Evolutionary conservation across 2,888 invertebrate genomes (phyloP).

Genomic region (Orgyia antiqua): DNA sequence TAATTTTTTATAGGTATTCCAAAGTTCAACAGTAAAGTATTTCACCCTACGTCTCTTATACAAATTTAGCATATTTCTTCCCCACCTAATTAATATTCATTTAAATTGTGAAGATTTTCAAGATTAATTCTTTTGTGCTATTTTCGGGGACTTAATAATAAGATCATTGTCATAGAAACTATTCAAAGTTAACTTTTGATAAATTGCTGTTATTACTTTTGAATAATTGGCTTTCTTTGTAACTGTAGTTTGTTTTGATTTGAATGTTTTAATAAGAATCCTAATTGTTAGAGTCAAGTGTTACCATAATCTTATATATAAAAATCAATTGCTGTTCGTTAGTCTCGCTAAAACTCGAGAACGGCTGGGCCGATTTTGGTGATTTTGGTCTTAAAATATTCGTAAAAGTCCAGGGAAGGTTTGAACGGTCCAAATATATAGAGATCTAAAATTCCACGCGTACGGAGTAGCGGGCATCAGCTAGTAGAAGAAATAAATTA

Average conservation of each 20-base stretch:
- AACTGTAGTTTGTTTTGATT: constrained; percentile 8
- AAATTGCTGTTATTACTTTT: constrained; percentile 51
- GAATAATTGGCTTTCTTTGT: constrained; percentile 21
- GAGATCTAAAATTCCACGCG: no score
- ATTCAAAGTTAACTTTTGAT: constrained; percentile 45
- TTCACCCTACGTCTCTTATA: constrained; percentile 13
- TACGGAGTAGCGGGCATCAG: no score
- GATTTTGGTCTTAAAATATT: no score
- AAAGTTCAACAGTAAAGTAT: constrained; percentile 4
- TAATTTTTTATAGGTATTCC: no score
- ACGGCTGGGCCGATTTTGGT: no score
- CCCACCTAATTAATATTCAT: constrained; percentile 38
- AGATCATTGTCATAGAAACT: constrained; percentile 50
- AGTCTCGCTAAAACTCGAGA: no score
- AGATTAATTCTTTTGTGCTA: constrained; percentile 67
- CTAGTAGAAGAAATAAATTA: no score
- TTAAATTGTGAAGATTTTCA: constrained; percentile 49
- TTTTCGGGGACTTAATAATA: constrained; percentile 44
- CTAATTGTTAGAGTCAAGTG: constrained; percentile 5
- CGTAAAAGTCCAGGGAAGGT: no score
- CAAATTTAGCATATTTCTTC: constrained; percentile 43
- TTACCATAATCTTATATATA: neutral
- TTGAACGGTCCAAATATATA: no score
- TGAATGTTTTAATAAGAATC: constrained; percentile 16
- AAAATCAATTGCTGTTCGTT: no score